Base-by-base conservation (phyloP, 2,888 invertebrate species). In the Nasonovia ribisnigri region DNA sequence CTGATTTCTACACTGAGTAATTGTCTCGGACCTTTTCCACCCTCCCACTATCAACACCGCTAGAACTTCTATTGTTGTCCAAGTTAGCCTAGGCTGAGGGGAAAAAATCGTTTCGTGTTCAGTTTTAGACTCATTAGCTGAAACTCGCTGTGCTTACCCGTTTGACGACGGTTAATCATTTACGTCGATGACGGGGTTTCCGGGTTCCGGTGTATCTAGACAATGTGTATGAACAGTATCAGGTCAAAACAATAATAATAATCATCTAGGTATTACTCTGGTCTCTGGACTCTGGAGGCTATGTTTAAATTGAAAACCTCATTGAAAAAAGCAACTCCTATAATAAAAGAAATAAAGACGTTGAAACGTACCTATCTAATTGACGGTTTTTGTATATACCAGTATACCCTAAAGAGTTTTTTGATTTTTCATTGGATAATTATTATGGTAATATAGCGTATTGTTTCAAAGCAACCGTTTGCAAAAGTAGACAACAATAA, bases 11-110 rank as follows among this genome's bases (percentile, higher is more conserved):
- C 54, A 43, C 54, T 57, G 84, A 86, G 86, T 91, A 91, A 91
- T 91, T 91, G 86, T 86, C 86, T 84, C 54, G 43, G 54, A 57
- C n/a, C 51, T 90, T 90, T 90, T 90, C n/a, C 20, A 42, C 54
- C 4, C 54, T 26, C 54, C 10, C 20, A 20, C n/a, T 67, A 46
- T n/a, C 46, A 60, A 90, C 60, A 90, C 84, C 29, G 36, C 26
- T n/a, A 57, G n/a, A 46, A 26, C 57, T 91, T 92, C n/a, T 92
- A 87, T 92, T 92, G 92, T 87, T 60, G 46, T 86, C 87, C 43
- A 24, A 46, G 60, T 48, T 43, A 48, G 36, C 46, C 36, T 36
- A 46, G 8, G 60, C 8, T 10, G 54, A 29, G 91, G 0, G 84
- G 29, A 77, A 77, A 87, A 87, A 92, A 60, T 43, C 87, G 60